Base-by-base conservation (phyloP, 1,140 invertebrate species). In the Drosophila pseudoobscura region DNA sequence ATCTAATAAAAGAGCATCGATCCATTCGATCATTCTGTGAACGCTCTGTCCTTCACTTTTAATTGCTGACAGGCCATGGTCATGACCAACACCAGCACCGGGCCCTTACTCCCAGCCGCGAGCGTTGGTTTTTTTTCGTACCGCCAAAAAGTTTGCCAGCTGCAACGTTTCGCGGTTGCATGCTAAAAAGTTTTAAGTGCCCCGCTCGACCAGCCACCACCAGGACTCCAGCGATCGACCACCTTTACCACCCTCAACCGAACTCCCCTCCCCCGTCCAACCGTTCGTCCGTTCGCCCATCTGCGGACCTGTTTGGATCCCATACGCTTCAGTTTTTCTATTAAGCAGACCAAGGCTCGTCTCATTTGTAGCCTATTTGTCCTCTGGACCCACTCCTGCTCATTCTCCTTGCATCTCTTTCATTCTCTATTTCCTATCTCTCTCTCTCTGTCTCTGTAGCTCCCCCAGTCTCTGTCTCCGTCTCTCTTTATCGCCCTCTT, bases 151-250 rank as follows among this genome's bases (percentile, higher is more conserved):
- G 72, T 87, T 84, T 77, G 73, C 71, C 73, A 68, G 77, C 66
- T 73, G 80, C 77, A 85, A 51, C 77, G 72, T 71, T 75, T 47
- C 74, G 78, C 75, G 82, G 82, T 82, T 87, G 82, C 82, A 85
- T 87, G 82, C 82, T 80, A 70, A 82, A 85, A 85, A 85, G 82
- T 85, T 85, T 85, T 82, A 85, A 85, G 82, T 85, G 82, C 83
- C 82, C 78, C 82, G 72, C 72, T 75, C 73, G 71, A 75, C 61
- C 71, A 65, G 59, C 6, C 24, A 35, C 49, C 64, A 66, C 47
- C 8, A 31, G 2, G 2, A 13, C 9, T 13, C 35, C 35, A 39
- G 3, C 35, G 35, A 39, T 39, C 51, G 52, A 17, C 54, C 65
- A 46, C 26, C 53, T 69, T 69, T 70, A 15, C 47, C 15, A 17